phyloP scores from a whole-genome alignment of 2,888 invertebrate genomes.

The Antitype chi region DNA sequence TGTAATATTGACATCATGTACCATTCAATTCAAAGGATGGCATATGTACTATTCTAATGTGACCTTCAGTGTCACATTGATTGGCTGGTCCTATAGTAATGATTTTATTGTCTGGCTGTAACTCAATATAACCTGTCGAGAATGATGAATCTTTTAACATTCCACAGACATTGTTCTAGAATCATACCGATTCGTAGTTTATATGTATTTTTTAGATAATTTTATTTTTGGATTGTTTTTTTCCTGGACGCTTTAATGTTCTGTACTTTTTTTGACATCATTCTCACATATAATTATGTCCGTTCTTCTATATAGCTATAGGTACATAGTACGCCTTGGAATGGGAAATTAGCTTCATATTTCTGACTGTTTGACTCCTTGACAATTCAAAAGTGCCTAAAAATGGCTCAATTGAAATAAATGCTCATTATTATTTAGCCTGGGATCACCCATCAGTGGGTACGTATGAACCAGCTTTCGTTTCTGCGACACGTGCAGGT shows the following conservation, averaged over 20 bases:
- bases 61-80: constrained; percentile 73
- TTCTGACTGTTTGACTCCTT: too few relatives aligned
- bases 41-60: constrained; percentile 34
- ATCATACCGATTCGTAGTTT: not conserved
- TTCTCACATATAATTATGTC: too few relatives aligned
- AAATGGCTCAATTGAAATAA: too few relatives aligned
- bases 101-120: constrained; percentile 49
- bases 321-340: too few relatives aligned
- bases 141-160: constrained; percentile 8
- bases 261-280: too few relatives aligned
- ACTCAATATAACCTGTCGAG: constrained; percentile 11
- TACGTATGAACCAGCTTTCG: not conserved
- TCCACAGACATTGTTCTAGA: not conserved
- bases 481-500: not conserved
- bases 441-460: not conserved
- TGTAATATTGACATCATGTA: constrained; percentile 81
- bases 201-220: not conserved
- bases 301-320: too few relatives aligned
- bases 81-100: constrained; percentile 47
- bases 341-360: too few relatives aligned
- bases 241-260: too few relatives aligned
- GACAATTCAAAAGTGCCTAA: too few relatives aligned
- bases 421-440: not conserved
- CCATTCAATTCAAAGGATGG: constrained; percentile 69
- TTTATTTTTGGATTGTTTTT: too few relatives aligned